A percentile compares a stretch with the other conserved stretches of the same genome.
Conservation (phyloP, 1,140 invertebrate species). For the Venturia canescens region DNA sequence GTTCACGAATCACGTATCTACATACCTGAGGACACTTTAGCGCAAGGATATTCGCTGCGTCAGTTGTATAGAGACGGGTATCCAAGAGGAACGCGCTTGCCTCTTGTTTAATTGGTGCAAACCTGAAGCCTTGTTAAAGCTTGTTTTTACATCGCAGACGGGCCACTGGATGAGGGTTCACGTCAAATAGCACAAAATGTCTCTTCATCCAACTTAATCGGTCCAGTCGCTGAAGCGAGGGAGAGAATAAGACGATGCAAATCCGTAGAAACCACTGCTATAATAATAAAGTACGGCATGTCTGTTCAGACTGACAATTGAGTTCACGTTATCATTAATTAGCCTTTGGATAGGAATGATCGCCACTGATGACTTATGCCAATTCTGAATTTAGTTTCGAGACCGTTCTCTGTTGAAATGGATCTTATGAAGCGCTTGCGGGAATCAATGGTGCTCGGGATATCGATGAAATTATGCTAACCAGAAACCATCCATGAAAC, state of each 20-base stretch:
- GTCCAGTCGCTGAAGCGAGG: neutral
- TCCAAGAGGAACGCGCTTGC: neutral
- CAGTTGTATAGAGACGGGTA: neutral
- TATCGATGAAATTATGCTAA: no score
- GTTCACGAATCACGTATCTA: no score
- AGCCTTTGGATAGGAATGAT: no score
- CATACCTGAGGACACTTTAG: neutral
- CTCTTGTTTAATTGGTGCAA: neutral
- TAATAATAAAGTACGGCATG: neutral
- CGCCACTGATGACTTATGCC: no score
- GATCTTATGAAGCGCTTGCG: no score
- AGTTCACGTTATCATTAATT: no score
- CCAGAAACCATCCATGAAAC: no score
- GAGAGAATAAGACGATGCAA: neutral
- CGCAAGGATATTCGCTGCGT: neutral
- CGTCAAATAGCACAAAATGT: neutral
- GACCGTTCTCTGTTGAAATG: no score
- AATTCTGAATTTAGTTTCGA: no score
- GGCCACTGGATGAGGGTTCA: neutral
- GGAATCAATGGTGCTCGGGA: no score
- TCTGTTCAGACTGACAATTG: no score
- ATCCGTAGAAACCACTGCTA: neutral
- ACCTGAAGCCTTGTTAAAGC: neutral
- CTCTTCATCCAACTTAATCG: constrained; percentile 1
- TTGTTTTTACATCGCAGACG: neutral